Evolutionary conservation across 2,113 vertebrate genomes (phyloP).

Genomic region (Nannospalax galili): DNA sequence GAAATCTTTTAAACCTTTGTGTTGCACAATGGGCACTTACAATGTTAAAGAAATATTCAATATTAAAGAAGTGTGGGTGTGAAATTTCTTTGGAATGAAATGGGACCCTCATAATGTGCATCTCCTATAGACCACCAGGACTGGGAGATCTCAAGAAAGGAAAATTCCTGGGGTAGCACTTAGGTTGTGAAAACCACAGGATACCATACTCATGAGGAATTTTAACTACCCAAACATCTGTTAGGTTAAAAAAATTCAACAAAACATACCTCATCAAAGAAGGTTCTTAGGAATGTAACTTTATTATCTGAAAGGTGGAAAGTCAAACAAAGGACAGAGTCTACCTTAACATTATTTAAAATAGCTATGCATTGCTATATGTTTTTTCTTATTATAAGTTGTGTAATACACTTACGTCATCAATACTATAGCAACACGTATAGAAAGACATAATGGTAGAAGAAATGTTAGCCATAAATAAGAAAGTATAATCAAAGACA

Average conservation of each 20-base stretch:
- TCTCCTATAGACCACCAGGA: conserved; percentile 79
- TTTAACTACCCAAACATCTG: conserved; percentile 85
- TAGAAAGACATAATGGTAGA: background rate
- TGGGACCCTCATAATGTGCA: conserved; percentile 30
- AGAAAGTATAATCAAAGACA: background rate
- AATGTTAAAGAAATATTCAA: conserved; percentile 16
- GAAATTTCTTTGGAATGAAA: conserved; percentile 73
- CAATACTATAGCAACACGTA: background rate
- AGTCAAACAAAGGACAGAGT: conserved; percentile 24
- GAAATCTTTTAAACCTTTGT: conserved; percentile 32
- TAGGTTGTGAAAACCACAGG: conserved; percentile 82
- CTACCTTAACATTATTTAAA: background rate
- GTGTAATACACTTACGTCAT: background rate
- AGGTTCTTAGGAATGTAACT: conserved; percentile 78
- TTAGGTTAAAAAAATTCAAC: conserved; percentile 78
- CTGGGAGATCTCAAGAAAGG: conserved; percentile 64
- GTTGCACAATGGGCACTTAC: background rate
- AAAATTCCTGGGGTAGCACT: conserved; percentile 79
- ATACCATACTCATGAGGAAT: conserved; percentile 82
- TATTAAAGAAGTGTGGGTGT: conserved; percentile 53
- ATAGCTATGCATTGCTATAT: background rate
- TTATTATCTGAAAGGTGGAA: conserved; percentile 72
- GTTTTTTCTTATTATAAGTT: conserved; percentile 12
- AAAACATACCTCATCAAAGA: conserved; percentile 83
- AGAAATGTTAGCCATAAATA: background rate